Evolutionary conservation across 2,888 invertebrate species (phyloP), one percentile per base, ranked within the genome.

Genomic region (Acrobasis repandana): DNA sequence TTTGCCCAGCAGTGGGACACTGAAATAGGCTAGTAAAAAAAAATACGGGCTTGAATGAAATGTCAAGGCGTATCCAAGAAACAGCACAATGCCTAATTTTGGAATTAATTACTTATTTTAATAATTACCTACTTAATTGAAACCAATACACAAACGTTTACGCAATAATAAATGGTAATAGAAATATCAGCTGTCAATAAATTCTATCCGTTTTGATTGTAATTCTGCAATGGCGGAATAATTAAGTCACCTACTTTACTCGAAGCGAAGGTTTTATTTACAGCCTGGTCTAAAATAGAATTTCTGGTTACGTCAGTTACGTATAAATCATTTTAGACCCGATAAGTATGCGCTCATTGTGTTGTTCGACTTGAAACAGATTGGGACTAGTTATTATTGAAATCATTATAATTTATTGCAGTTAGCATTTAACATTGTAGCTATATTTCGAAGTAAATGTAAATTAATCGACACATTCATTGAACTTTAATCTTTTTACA

Each of bases 311-410:
- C 79, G 76, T n/a, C n/a, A n/a, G n/a, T n/a, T n/a, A n/a, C n/a
- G 70, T 73, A 82, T 86, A 86, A 84, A 86, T 88, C 83, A 87
- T 83, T 79, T 79, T 70, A 72, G 65, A 61, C 58, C 61, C 74
- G 82, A 81, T 83, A 81, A 78, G 73, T 71, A 68, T 74, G 76
- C 73, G 73, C 72, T 75, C 73, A 79, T 78, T 78, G 77, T 78
- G 71, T 71, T 72, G 71, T 76, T 69, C 66, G 69, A 65, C 66
- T 67, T 65, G 70, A 67, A 69, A 74, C 68, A 69, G 62, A 69
- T 69, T 71, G 63, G 63, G 62, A 59, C 62, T 68, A 57, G 65
- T 68, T 67, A 68, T 56, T 62, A 62, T 59, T 60, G 58, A 63
- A 64, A 61, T 51, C 16, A 52, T 15, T 47, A 56, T 61, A 54